Base-by-base conservation (phyloP, 1,140 invertebrate genomes). In the Megalonaias nervosa region DNA sequence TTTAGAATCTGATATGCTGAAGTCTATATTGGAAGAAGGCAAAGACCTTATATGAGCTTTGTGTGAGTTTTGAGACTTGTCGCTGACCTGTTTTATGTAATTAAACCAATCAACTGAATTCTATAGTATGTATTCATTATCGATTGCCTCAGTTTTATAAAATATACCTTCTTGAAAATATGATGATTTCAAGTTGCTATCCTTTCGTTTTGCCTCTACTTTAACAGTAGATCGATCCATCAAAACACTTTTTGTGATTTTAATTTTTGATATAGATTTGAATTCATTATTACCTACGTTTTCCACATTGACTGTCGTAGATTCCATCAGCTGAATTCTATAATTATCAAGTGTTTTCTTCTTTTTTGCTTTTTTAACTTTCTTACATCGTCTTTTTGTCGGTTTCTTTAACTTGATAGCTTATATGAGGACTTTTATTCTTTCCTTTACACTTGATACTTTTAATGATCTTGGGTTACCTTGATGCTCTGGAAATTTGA, bases 1-100 rank as follows among this genome's bases (percentile, higher is more conserved):
- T 78, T 90, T 90, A 6, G 86, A 85, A 66, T 90, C 88, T 11
- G 85, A 77, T 77, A 87, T 88, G 59, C 75, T 82, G 13, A 82
- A 74, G 17, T 68, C 81, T 31, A 82, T 77, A 68, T 79, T 80
- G 17, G 81, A 80, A 64, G 76, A 68, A 19, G 78, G 76, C 74
- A 73, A 73, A 23, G 79, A 80, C 60, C 67, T 81, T 38, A 75
- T 74, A 23, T 74, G 68, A 62, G 74, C 75, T 79, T 88, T 88
- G 31, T 85, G 87, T 72, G 80, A 82, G 26, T 76, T 80, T 70
- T 38, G 23, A 19, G 78, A 76, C 83, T 74, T 79, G 23, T 68
- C 76, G 21, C 57, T 77, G 71, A 55, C 60, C 31, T 59, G 76
- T 67, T 59, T 66, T 31, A 14, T 62, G n/a, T 58, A 58, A 69